These are phyloP conservation scores for Aplochiton taeniatus DNA, from an alignment of 2,797 vertebrate species.

Conservation along the genomic window DNA sequence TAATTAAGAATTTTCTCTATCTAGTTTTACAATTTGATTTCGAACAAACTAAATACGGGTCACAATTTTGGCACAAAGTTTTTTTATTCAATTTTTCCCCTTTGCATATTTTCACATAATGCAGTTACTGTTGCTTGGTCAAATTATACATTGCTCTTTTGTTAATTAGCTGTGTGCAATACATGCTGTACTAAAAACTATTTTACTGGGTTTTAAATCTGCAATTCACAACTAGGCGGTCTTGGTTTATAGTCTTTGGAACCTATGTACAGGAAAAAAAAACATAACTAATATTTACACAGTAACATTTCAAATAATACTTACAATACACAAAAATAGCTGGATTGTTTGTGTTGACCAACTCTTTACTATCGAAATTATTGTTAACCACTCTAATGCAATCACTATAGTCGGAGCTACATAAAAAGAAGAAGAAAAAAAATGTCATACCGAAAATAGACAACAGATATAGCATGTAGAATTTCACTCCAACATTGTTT, in stretches of 20 bases:
- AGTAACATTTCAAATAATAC: constrained; percentile 58
- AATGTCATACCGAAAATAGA: constrained; percentile 12
- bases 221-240: background rate
- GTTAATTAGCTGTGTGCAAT: too few relatives aligned
- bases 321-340: constrained; percentile 42
- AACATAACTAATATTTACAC: constrained; percentile 75
- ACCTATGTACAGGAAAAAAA: constrained; percentile 71
- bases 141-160: too few relatives aligned
- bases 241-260: constrained; percentile 43
- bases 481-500: constrained; percentile 32
- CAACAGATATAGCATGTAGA: constrained; percentile 27
- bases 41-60: too few relatives aligned
- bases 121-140: too few relatives aligned
- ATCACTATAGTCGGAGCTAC: constrained; percentile 26
- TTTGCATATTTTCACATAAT: too few relatives aligned
- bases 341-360: constrained; percentile 39
- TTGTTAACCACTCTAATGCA: constrained; percentile 31
- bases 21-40: too few relatives aligned
- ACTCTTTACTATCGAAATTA: constrained; percentile 30
- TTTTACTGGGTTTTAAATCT: too few relatives aligned
- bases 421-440: constrained; percentile 2
- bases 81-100: too few relatives aligned
- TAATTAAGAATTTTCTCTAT: too few relatives aligned
- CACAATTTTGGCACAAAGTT: too few relatives aligned
- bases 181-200: too few relatives aligned